These are phyloP conservation scores for Notocelia uddmanniana DNA, from an alignment of 2,888 invertebrate species.

Conservation along the genomic window DNA sequence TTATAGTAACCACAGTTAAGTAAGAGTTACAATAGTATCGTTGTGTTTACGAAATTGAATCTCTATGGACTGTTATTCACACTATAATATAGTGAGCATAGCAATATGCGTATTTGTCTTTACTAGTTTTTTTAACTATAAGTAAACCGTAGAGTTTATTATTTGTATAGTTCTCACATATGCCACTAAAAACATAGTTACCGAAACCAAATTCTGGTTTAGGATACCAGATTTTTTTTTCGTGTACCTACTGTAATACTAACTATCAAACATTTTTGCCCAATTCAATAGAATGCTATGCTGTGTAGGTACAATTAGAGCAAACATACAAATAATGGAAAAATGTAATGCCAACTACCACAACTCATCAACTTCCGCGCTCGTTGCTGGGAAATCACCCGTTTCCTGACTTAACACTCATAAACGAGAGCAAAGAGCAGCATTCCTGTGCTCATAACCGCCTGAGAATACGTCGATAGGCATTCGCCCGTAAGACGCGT, in stretches of 20 bases:
- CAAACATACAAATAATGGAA: background rate
- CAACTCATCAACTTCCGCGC: constrained; percentile 11
- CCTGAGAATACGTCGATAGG: background rate
- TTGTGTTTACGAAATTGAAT: too few species aligned
- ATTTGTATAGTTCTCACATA: too few species aligned
- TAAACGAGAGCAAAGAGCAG: background rate
- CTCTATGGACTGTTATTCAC: too few species aligned
- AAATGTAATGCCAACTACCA: background rate
- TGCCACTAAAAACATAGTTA: too few species aligned
- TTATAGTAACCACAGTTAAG: too few species aligned
- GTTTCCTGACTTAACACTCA: constrained; percentile 18
- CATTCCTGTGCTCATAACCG: constrained; percentile 11
- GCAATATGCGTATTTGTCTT: too few species aligned
- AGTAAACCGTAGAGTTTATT: too few species aligned
- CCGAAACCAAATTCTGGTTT: too few species aligned
- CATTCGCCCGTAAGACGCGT: constrained; percentile 15
- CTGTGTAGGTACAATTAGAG: background rate
- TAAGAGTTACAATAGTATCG: too few species aligned
- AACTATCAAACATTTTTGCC: background rate
- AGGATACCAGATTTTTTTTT: too few species aligned
- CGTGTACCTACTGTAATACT: background rate
- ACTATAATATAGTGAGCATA: too few species aligned
- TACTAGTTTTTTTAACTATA: too few species aligned
- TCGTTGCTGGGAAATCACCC: constrained; percentile 13
- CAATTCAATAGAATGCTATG: background rate